Conservation (phyloP, 2,797 vertebrate species). For the Platalea minor region DNA sequence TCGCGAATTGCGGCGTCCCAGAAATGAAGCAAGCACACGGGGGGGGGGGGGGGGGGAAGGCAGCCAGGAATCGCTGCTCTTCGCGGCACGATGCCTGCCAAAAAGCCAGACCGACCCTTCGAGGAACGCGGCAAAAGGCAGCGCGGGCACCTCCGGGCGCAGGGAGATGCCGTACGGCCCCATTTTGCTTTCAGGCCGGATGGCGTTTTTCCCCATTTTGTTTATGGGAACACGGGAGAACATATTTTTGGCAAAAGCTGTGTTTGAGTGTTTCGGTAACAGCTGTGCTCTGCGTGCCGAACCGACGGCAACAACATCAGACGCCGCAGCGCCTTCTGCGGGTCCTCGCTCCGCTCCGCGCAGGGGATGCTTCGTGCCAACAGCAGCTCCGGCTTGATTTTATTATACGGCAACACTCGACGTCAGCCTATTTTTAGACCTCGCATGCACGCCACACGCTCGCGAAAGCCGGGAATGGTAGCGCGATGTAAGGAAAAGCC, state of each 20-base stretch:
- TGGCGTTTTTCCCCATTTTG: background rate
- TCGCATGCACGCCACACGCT: background rate
- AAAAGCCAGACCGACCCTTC: background rate
- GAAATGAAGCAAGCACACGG: background rate
- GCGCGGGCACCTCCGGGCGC: rapidly evolving
- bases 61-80: background rate
- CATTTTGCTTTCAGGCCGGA: background rate
- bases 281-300: background rate
- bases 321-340: background rate
- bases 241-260: background rate
- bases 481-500: background rate
- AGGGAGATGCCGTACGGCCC: background rate
- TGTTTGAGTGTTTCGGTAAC: background rate
- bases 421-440: background rate
- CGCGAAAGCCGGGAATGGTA: rapidly evolving
- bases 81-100: rapidly evolving
- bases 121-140: background rate
- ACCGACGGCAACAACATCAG: background rate
- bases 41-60: background rate
- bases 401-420: background rate
- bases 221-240: background rate
- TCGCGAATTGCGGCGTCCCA: background rate
- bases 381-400: background rate
- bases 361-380: background rate
- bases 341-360: background rate